Evolutionary conservation across 2,888 invertebrate genomes (phyloP).

Genomic region (Eudasyphora cyanicolor): DNA sequence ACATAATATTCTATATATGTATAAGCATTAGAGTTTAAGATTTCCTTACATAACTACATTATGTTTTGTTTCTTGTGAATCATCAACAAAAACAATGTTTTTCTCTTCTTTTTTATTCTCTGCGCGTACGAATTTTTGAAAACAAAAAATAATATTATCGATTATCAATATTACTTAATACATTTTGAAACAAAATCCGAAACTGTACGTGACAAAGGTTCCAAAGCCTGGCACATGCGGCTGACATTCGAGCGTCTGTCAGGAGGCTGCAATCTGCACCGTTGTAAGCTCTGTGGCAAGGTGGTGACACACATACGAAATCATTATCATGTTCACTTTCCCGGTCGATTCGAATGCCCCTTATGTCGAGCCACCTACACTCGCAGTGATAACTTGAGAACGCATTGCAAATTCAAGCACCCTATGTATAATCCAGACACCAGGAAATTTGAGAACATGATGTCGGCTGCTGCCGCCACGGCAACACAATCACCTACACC

Average conservation of each 20-base stretch:
- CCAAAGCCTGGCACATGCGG: constrained; percentile 97
- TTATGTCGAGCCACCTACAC: constrained; percentile 95
- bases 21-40: constrained; percentile 50
- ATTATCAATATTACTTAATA: constrained; percentile 42
- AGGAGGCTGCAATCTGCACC: constrained; percentile 95
- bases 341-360: constrained; percentile 94
- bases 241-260: constrained; percentile 96
- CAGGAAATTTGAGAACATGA: constrained; percentile 90
- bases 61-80: constrained; percentile 78
- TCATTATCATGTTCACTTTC: constrained; percentile 96
- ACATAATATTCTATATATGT: background rate
- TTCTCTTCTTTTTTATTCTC: constrained; percentile 79
- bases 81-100: constrained; percentile 80
- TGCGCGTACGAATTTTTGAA: constrained; percentile 74
- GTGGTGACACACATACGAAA: constrained; percentile 96
- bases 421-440: constrained; percentile 92
- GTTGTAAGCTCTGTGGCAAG: constrained; percentile 96
- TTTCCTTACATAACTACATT: constrained; percentile 59
- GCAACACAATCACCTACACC: constrained; percentile 81
- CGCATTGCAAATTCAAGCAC: constrained; percentile 96
- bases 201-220: constrained; percentile 86
- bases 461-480: constrained; percentile 82
- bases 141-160: constrained; percentile 48
- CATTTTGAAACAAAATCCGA: constrained; percentile 51
- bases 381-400: constrained; percentile 94